A percentile compares a stretch with the other conserved stretches of the same genome.
Conservation (phyloP, 2,113 vertebrate species). For the Poicephalus gulielmi region DNA sequence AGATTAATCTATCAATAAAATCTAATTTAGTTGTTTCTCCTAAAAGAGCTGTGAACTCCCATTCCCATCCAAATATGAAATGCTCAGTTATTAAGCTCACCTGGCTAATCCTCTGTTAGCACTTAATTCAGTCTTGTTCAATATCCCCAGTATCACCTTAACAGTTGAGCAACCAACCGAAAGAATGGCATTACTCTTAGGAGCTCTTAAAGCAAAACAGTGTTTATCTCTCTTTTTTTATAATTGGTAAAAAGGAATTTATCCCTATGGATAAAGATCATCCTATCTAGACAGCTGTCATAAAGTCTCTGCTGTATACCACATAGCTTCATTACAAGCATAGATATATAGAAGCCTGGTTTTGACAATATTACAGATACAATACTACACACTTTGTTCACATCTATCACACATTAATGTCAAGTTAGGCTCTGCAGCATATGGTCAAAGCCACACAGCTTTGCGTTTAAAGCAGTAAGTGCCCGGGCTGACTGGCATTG, state of each 20-base stretch:
- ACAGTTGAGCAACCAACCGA: conserved; percentile 6
- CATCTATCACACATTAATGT: neutral
- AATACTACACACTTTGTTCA: neutral
- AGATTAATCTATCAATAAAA: neutral
- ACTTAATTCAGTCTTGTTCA: neutral
- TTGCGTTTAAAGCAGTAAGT: neutral
- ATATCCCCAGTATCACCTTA: neutral
- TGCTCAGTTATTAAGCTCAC: neutral
- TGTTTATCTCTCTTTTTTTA: neutral
- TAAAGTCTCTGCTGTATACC: neutral
- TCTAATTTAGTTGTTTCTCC: neutral
- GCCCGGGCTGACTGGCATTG: neutral
- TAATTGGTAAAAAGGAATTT: conserved; percentile 11
- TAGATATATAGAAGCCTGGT: neutral
- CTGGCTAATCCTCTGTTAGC: neutral
- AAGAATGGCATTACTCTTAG: neutral
- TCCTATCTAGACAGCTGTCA: neutral
- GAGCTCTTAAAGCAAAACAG: neutral
- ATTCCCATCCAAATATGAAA: neutral
- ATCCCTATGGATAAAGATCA: neutral
- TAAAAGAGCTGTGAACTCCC: neutral
- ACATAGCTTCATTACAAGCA: neutral
- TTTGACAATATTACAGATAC: neutral
- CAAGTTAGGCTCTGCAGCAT: neutral
- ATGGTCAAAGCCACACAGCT: neutral